Evolutionary conservation across 2,113 vertebrate genomes (phyloP).

Genomic region (Grammomys dolichurus): DNA sequence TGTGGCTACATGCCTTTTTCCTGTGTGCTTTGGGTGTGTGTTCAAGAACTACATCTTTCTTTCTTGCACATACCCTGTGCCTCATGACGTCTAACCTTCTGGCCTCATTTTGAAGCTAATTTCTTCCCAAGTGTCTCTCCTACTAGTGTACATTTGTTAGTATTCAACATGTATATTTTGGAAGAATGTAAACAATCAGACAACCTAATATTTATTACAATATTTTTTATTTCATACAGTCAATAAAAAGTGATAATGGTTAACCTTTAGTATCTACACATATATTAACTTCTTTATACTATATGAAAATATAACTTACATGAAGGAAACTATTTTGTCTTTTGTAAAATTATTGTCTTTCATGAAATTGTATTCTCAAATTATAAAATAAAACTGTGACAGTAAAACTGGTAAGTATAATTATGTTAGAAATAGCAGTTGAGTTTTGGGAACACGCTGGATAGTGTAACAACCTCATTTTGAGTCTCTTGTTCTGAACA

Average conservation of each 20-base stretch:
- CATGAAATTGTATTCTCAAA: neutral
- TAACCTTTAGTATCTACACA: neutral
- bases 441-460: no score
- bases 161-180: neutral
- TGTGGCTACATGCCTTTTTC: accelerated
- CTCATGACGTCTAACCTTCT: neutral
- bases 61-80: neutral
- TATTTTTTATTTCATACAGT: neutral
- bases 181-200: neutral
- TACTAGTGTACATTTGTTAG: no score
- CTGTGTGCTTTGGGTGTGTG: neutral
- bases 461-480: no score
- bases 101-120: neutral
- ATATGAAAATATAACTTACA: neutral
- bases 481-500: no score
- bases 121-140: neutral
- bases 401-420: neutral
- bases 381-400: neutral
- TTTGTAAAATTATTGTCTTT: no score
- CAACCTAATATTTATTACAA: neutral
- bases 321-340: neutral
- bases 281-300: neutral
- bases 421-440: neutral
- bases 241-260: neutral
- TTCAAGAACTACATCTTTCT: neutral